A percentile compares a stretch with the other conserved stretches of the same genome.
Evolutionary conservation across 2,888 invertebrate genomes (phyloP).

Genomic region (Acleris emargana): DNA sequence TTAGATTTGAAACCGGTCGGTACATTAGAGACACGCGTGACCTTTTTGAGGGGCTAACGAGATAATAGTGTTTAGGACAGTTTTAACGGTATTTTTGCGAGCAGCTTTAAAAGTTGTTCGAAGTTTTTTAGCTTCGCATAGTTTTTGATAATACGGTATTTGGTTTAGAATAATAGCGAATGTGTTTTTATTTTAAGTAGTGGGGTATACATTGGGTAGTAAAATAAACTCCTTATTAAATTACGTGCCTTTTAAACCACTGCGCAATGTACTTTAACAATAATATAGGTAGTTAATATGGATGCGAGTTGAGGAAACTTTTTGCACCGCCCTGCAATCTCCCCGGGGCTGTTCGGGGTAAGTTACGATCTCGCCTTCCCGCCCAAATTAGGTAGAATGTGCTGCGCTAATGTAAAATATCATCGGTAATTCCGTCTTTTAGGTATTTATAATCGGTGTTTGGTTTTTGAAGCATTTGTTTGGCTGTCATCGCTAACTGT

Average conservation of each 20-base stretch:
- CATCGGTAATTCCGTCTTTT: neutral
- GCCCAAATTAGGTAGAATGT: constrained; percentile 2
- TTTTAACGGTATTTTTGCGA: constrained; percentile 26
- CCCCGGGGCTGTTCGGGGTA: constrained; percentile 2
- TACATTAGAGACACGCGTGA: constrained; percentile 43
- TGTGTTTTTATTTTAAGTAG: too few relatives aligned
- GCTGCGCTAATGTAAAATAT: constrained; percentile 4
- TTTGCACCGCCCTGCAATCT: constrained; percentile 3
- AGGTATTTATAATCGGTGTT: neutral
- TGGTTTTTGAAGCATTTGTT: neutral
- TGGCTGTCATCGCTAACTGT: too few relatives aligned
- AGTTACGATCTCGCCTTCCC: constrained; percentile 4
- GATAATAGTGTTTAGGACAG: constrained; percentile 25
- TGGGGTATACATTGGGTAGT: too few relatives aligned
- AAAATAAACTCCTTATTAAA: too few relatives aligned
- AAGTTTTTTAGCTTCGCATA: too few relatives aligned
- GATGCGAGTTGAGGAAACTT: neutral
- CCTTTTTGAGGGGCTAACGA: constrained; percentile 36
- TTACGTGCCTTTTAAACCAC: too few relatives aligned
- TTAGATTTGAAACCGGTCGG: constrained; percentile 34
- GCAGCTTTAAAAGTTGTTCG: neutral
- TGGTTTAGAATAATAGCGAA: too few relatives aligned
- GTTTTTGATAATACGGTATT: too few relatives aligned
- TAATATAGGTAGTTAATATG: too few relatives aligned
- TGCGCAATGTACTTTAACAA: too few relatives aligned